These are phyloP conservation scores for Gasterosteus nipponicus DNA, from an alignment of 2,113 vertebrate species.

Conservation along the genomic window DNA sequence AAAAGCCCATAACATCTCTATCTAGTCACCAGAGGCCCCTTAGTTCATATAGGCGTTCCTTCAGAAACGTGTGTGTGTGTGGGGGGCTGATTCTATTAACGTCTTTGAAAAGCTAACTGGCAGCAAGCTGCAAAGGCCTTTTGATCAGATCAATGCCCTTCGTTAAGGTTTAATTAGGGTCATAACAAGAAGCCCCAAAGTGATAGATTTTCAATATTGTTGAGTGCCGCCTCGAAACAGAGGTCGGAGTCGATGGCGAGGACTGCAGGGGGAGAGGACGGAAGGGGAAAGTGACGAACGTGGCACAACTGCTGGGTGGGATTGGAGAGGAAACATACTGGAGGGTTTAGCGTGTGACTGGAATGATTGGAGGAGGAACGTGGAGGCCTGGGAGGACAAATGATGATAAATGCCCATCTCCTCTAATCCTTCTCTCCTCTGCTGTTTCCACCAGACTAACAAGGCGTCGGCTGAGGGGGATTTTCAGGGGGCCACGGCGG, in stretches of 20 bases:
- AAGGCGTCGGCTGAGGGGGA: constrained; percentile 89
- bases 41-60: constrained; percentile 20
- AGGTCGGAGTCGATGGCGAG: constrained; percentile 55
- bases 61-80: constrained; percentile 6
- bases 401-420: constrained; percentile 52
- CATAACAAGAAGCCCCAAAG: constrained; percentile 67
- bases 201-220: constrained; percentile 73
- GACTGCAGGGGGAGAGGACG: constrained; percentile 11
- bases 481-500: constrained; percentile 83
- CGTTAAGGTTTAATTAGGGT: constrained; percentile 78
- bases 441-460: constrained; percentile 83
- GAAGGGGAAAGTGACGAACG: constrained; percentile 38
- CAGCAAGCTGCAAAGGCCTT: constrained; percentile 47
- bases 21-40: not conserved
- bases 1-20: constrained; percentile 25
- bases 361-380: constrained; percentile 43
- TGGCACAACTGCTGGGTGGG: constrained; percentile 26
- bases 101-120: constrained; percentile 45
- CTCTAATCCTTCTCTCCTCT: constrained; percentile 50
- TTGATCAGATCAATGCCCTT: constrained; percentile 68
- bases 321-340: constrained; percentile 42
- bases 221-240: constrained; percentile 50
- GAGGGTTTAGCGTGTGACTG: constrained; percentile 37
- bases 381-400: constrained; percentile 49
- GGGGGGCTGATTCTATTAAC: constrained; percentile 34